A percentile compares a stretch with the other conserved stretches of the same genome.
These are phyloP conservation scores for Acrocephalus kingi DNA, from an alignment of 2,113 vertebrate species.

Conservation along the genomic window DNA sequence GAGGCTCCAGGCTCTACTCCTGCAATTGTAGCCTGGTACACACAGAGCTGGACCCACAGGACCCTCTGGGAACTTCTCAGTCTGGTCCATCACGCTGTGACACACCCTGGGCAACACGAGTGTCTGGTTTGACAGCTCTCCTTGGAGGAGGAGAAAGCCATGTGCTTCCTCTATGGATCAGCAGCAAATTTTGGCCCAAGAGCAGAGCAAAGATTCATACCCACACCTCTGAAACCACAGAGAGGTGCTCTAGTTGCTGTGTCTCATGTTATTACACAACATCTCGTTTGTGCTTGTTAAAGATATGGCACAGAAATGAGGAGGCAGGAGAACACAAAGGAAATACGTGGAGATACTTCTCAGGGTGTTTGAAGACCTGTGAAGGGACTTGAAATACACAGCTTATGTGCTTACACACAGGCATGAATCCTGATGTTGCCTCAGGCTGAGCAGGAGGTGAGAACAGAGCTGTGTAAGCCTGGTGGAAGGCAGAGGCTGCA, in stretches of 20 bases:
- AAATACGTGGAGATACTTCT: background rate
- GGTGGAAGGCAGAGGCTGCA: background rate
- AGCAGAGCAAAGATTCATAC: background rate
- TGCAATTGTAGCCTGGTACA: background rate
- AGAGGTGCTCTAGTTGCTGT: background rate
- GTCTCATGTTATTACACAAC: background rate
- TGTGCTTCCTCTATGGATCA: background rate
- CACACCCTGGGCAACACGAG: accelerated
- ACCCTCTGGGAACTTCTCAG: background rate
- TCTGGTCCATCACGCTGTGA: accelerated
- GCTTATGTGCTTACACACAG: background rate
- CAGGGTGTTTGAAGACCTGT: background rate
- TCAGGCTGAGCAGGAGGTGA: background rate
- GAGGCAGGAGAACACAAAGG: background rate
- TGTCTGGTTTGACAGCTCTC: background rate
- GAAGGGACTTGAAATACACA: background rate
- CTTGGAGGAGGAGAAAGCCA: background rate
- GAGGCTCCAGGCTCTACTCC: background rate
- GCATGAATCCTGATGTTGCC: background rate
- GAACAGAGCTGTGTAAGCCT: background rate
- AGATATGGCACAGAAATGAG: background rate
- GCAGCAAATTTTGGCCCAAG: background rate
- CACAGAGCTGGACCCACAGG: background rate
- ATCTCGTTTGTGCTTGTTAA: background rate
- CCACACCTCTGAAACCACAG: background rate